Evolutionary conservation across 2,888 invertebrate genomes (phyloP).

Genomic region (Torymus texanus): DNA sequence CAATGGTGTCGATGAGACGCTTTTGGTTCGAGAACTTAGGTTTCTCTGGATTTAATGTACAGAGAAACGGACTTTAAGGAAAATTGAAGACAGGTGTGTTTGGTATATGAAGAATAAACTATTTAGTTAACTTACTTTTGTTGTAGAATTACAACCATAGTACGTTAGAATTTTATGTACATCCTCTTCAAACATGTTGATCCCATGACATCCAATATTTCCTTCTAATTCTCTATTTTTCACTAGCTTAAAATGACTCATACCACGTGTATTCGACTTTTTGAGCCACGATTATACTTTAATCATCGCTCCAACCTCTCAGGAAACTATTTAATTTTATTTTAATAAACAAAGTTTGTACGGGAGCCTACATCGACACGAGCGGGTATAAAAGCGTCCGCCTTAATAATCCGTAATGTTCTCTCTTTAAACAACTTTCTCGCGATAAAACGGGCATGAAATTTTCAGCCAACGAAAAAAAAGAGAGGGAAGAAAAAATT

Average conservation of each 20-base stretch:
- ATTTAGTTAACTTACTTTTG: too few species aligned
- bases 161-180: too few species aligned
- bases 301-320: neutral
- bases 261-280: neutral
- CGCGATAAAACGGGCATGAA: constrained; percentile 15
- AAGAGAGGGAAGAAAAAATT: neutral
- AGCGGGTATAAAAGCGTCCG: neutral
- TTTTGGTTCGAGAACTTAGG: neutral
- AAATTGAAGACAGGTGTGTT: too few species aligned
- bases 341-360: constrained; percentile 24
- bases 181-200: too few species aligned
- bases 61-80: too few species aligned
- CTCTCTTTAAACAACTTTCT: constrained; percentile 1
- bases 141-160: too few species aligned
- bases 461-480: constrained; percentile 1
- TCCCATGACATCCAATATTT: too few species aligned
- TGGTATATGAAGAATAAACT: too few species aligned
- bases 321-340: constrained; percentile 10
- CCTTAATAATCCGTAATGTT: too few species aligned
- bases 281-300: neutral
- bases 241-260: too few species aligned
- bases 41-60: too few species aligned
- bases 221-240: too few species aligned
- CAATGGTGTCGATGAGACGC: neutral
- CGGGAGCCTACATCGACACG: neutral